phyloP scores from a whole-genome alignment of 2,113 vertebrate genomes.

The Rhodinocichla rosea region DNA sequence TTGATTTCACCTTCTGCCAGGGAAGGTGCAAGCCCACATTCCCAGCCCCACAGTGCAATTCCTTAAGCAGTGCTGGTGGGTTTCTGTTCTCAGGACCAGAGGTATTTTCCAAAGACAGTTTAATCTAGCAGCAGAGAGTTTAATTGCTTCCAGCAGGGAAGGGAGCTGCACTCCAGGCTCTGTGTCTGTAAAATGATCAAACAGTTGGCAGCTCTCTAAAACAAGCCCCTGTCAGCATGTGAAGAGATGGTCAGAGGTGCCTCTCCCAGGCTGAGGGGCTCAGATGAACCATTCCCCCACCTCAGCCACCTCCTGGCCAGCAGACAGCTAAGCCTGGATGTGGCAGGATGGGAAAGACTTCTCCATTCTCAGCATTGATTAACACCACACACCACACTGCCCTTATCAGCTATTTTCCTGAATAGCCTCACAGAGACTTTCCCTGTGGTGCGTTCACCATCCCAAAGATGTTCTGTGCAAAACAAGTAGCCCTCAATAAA shows the following conservation, averaged over 20 bases:
- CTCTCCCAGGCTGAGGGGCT: background rate
- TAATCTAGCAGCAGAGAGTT: background rate
- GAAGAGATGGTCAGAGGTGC: background rate
- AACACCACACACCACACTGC: fast-evolving
- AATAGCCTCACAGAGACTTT: background rate
- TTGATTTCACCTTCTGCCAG: constrained; percentile 39
- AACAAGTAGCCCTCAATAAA: background rate
- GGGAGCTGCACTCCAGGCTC: background rate
- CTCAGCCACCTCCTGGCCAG: fast-evolving
- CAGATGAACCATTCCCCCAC: background rate
- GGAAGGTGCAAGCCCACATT: background rate
- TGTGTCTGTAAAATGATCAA: background rate
- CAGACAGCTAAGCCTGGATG: background rate
- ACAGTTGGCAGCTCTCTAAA: background rate
- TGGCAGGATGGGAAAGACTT: background rate
- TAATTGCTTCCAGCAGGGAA: background rate
- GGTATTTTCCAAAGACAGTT: background rate
- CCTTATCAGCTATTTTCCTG: background rate
- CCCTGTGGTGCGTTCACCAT: fast-evolving
- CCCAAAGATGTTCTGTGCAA: background rate
- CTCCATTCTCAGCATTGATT: fast-evolving
- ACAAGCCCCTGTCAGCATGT: fast-evolving
- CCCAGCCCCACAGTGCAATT: background rate
- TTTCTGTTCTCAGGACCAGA: background rate
- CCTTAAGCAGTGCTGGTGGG: background rate